Evolutionary conservation across 2,797 vertebrate species (phyloP).

Genomic region (Capromys pilorides): DNA sequence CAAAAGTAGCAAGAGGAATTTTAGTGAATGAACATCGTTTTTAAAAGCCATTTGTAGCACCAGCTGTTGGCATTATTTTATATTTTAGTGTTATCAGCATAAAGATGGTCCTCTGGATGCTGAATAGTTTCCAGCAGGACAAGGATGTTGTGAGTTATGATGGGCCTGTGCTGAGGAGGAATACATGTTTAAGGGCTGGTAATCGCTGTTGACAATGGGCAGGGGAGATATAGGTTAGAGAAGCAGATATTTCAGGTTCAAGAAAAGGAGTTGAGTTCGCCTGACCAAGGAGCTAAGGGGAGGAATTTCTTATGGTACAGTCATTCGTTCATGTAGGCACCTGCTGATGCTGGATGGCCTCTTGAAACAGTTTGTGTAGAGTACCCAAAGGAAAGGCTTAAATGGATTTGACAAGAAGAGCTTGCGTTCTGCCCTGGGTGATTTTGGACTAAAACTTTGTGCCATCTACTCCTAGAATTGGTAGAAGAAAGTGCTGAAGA

Average conservation of each 20-base stretch:
- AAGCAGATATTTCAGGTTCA: constrained; percentile 26
- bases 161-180: constrained; percentile 53
- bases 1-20: constrained; percentile 91
- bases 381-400: constrained; percentile 57
- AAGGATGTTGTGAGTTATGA: constrained; percentile 78
- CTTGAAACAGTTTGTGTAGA: constrained; percentile 32
- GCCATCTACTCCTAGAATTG: constrained; percentile 47
- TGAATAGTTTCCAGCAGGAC: constrained; percentile 86
- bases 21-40: constrained; percentile 92
- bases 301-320: background rate
- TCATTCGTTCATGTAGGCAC: background rate
- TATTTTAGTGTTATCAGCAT: constrained; percentile 91
- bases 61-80: constrained; percentile 92
- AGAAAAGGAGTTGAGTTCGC: constrained; percentile 22
- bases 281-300: background rate
- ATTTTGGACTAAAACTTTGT: constrained; percentile 8
- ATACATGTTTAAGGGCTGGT: background rate
- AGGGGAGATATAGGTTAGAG: background rate
- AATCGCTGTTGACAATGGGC: background rate
- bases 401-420: constrained; percentile 61
- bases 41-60: constrained; percentile 92
- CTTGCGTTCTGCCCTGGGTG: constrained; percentile 56
- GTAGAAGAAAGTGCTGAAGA: constrained; percentile 66
- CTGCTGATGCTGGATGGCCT: constrained; percentile 64
- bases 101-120: constrained; percentile 88